A percentile compares a stretch with the other conserved stretches of the same genome.
Evolutionary conservation across 1,140 invertebrate species (phyloP).

Genomic region (Amyelois transitella): DNA sequence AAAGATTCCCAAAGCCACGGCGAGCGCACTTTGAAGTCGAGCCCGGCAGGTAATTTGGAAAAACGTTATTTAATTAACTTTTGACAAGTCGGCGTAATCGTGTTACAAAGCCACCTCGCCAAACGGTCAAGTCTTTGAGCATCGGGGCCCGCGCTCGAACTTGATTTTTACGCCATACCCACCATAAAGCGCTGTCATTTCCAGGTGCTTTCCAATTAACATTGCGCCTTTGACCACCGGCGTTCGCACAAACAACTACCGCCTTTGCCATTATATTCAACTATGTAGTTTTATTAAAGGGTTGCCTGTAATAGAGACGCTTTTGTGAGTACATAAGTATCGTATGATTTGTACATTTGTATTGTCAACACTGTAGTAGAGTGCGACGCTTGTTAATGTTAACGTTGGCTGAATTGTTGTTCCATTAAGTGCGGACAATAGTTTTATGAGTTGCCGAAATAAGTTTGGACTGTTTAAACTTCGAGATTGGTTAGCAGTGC

Average conservation of each 20-base stretch:
- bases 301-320: conserved; percentile 38
- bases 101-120: conserved; percentile 63
- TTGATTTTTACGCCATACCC: conserved; percentile 64
- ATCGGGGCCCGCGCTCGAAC: conserved; percentile 27
- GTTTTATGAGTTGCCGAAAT: conserved; percentile 69
- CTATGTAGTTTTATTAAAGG: conserved; percentile 48
- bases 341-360: background rate
- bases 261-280: conserved; percentile 51
- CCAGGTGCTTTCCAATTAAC: conserved; percentile 71
- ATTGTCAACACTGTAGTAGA: background rate
- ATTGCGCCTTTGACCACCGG: conserved; percentile 61
- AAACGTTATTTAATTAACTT: conserved; percentile 74
- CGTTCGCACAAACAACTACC: conserved; percentile 32
- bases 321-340: conserved; percentile 10
- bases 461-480: conserved; percentile 65
- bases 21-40: conserved; percentile 60
- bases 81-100: conserved; percentile 71
- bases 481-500: conserved; percentile 58
- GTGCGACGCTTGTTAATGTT: background rate
- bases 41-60: conserved; percentile 67
- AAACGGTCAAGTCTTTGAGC: conserved; percentile 65
- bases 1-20: conserved; percentile 56
- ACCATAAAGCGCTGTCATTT: conserved; percentile 66
- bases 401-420: conserved; percentile 11
- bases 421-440: conserved; percentile 43